Percentiles rank a stretch among this genome's conserved stretches.
phyloP scores from a whole-genome alignment of 2,888 invertebrate species.

The Watsonalla cultraria region DNA sequence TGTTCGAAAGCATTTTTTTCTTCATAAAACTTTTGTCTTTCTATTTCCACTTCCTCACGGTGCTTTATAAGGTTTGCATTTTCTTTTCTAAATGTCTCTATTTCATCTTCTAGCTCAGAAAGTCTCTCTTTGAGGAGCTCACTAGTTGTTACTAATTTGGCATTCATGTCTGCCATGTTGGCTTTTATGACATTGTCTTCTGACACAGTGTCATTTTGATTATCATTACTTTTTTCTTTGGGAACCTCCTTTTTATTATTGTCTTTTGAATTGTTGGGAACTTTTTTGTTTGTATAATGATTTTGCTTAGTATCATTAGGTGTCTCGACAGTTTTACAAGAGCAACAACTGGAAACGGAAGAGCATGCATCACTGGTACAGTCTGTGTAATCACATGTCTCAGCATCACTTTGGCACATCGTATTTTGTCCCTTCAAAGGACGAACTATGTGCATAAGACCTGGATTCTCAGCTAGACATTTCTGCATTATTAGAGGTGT shows the following conservation, averaged over 20 bases:
- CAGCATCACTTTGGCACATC: conserved; percentile 43
- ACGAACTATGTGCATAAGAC: conserved; percentile 53
- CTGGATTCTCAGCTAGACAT: conserved; percentile 55
- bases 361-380: conserved; percentile 54
- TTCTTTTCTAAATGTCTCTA: conserved; percentile 74
- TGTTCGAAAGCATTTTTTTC: conserved; percentile 79
- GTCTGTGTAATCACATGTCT: conserved; percentile 53
- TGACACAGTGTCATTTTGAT: conserved; percentile 45
- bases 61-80: conserved; percentile 70
- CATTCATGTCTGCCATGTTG: conserved; percentile 66
- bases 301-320: conserved; percentile 16
- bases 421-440: conserved; percentile 36
- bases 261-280: conserved; percentile 18
- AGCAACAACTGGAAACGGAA: conserved; percentile 57
- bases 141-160: conserved; percentile 74
- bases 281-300: conserved; percentile 20
- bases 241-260: conserved; percentile 33
- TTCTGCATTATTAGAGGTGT: conserved; percentile 64
- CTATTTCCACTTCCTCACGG: conserved; percentile 80
- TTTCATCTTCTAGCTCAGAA: conserved; percentile 82
- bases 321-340: conserved; percentile 56
- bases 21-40: conserved; percentile 79
- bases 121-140: conserved; percentile 80
- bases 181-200: conserved; percentile 50
- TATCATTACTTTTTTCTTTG: conserved; percentile 16